Conservation (phyloP, 2,113 vertebrate species). For the Triplophysa rosa region DNA sequence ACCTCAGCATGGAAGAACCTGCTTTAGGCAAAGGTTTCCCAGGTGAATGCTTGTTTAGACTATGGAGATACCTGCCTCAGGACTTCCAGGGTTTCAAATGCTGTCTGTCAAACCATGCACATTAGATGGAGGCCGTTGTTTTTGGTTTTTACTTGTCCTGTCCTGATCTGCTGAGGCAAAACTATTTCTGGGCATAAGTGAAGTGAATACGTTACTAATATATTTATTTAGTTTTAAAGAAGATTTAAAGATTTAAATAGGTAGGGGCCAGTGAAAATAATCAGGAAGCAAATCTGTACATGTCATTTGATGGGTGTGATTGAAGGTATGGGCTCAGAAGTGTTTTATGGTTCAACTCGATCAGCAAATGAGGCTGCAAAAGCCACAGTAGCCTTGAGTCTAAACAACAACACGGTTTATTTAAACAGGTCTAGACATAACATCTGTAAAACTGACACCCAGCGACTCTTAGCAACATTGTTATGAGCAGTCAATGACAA, state of each 20-base stretch:
- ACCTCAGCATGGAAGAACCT: neutral
- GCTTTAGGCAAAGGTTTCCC: slow-evolving; percentile 8
- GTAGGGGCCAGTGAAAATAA: neutral
- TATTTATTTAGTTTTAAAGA: neutral
- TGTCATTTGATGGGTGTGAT: neutral
- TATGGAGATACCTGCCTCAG: slow-evolving; percentile 8
- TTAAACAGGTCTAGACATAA: slow-evolving; percentile 22
- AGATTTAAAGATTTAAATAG: neutral
- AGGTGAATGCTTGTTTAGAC: slow-evolving; percentile 27
- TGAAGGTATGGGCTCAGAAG: slow-evolving; percentile 29
- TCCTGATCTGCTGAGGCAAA: neutral
- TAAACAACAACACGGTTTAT: slow-evolving; percentile 9
- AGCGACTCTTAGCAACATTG: neutral
- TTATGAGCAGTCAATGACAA: neutral
- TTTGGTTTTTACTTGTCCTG: neutral
- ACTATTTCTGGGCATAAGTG: neutral
- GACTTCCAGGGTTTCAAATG: slow-evolving; percentile 7
- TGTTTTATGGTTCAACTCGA: slow-evolving; percentile 24
- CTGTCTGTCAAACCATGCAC: neutral
- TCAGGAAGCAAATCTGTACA: neutral
- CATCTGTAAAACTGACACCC: slow-evolving; percentile 19
- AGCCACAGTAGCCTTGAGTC: slow-evolving; percentile 17
- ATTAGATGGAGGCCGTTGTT: neutral
- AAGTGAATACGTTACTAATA: neutral
- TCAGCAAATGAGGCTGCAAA: slow-evolving; percentile 20